phyloP scores from a whole-genome alignment of 1,140 invertebrate species.

The Cephus cinctus region DNA sequence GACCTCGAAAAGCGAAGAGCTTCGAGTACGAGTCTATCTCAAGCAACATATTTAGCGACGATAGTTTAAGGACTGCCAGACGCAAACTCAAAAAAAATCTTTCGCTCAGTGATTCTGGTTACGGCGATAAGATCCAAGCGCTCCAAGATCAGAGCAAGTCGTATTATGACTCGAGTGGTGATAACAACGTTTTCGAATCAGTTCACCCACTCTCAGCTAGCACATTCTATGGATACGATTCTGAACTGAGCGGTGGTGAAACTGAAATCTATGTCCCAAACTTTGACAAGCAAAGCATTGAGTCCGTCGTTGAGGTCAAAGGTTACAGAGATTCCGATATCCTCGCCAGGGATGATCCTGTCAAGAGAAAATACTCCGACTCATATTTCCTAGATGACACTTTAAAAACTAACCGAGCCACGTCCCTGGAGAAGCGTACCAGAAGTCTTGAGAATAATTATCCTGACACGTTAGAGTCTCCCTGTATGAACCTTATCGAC shows the following conservation, averaged over 20 bases:
- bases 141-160: slow-evolving; percentile 49
- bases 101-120: slow-evolving; percentile 44
- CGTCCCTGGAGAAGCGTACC: slow-evolving; percentile 20
- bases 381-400: not conserved
- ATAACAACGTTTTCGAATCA: slow-evolving; percentile 29
- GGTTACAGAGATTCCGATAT: slow-evolving; percentile 5
- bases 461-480: too few relatives aligned
- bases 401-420: not conserved
- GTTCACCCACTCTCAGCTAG: too few relatives aligned
- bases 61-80: slow-evolving; percentile 49
- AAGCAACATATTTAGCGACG: slow-evolving; percentile 54
- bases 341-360: slow-evolving; percentile 17
- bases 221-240: slow-evolving; percentile 45
- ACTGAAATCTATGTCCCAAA: slow-evolving; percentile 36
- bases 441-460: slow-evolving; percentile 19
- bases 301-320: not conserved
- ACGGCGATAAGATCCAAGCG: slow-evolving; percentile 48
- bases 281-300: slow-evolving; percentile 19
- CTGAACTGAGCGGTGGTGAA: slow-evolving; percentile 38
- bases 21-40: slow-evolving; percentile 50
- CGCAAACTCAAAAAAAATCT: slow-evolving; percentile 50
- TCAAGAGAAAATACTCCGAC: slow-evolving; percentile 36
- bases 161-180: slow-evolving; percentile 49
- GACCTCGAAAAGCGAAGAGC: slow-evolving; percentile 30
- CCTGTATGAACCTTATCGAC: too few relatives aligned